phyloP scores from a whole-genome alignment of 1,140 invertebrate species.

The Daktulosphaira vitifoliae region DNA sequence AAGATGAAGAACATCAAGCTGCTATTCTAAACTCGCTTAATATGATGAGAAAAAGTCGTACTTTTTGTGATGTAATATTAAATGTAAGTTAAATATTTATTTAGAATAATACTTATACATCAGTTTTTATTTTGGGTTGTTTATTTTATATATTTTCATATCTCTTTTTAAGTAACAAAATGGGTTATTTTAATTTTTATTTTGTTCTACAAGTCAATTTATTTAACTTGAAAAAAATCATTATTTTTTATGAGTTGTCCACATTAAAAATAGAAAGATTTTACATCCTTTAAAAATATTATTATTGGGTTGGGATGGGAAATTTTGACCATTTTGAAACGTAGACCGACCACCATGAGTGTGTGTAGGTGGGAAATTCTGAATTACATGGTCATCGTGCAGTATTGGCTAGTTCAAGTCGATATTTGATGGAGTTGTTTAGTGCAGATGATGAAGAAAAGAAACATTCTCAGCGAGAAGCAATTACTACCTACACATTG shows the following conservation, averaged over 20 bases:
- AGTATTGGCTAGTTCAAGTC: conserved; percentile 64
- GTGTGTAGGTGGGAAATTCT: conserved; percentile 52
- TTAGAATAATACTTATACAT: too few species aligned
- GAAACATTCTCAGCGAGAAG: conserved; percentile 18
- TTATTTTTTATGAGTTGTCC: too few species aligned
- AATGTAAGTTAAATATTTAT: conserved; percentile 50
- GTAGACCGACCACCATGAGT: conserved; percentile 31
- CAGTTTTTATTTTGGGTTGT: too few species aligned
- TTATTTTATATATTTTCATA: background rate
- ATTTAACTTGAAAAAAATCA: too few species aligned
- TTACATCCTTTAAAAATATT: too few species aligned
- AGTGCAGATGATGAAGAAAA: conserved; percentile 48
- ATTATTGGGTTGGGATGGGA: conserved; percentile 20
- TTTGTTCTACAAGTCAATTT: too few species aligned
- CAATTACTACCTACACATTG: conserved; percentile 51
- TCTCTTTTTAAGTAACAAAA: background rate
- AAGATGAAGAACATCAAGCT: conserved; percentile 49
- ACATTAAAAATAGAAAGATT: too few species aligned
- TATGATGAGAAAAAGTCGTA: conserved; percentile 63
- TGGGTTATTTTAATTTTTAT: background rate
- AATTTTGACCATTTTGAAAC: conserved; percentile 31
- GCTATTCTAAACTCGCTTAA: conserved; percentile 56
- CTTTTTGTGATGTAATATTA: conserved; percentile 71
- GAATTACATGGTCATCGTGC: conserved; percentile 68
- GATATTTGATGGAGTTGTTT: conserved; percentile 70